Base-by-base conservation (phyloP, 2,113 vertebrate species). In the Embiotoca jacksoni region DNA sequence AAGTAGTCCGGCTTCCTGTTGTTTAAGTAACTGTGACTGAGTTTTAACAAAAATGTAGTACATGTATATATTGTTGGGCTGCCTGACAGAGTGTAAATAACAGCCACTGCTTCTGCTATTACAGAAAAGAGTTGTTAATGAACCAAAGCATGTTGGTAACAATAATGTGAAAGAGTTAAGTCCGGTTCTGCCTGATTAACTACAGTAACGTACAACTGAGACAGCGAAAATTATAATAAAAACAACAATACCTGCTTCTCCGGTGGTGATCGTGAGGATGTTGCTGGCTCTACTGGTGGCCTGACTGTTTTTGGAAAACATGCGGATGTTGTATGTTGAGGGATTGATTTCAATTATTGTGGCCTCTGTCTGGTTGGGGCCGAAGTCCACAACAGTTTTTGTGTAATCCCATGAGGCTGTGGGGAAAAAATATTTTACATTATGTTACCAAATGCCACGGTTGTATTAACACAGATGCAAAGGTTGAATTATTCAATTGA, bases 321-420 rank as follows among this genome's bases (percentile, higher is more conserved):
- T 90, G 50, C 92, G 90, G 39, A 93, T 64, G 71, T 88, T 87
- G 85, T 92, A 93, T 2, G 85, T 90, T 2, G 82, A 87, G 10
- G 87, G 89, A 52, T 79, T 85, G 4, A 85, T 87, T 72, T 93
- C 92, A 10, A 93, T 85, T 13, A 93, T 73, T 3, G 90, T 92
- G 64, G 85, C 81, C n/a, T 90, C 84, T 13, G 75, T 91, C 83
- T 84, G 67, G 49, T 78, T 68, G 1, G 89, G 55, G 14, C 84
- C 57, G 30, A 89, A 91, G 77, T 88, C 86, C 10, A 91, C 76
- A 16, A 87, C 54, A 3, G 37, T 83, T 46, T 80, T 84, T 49
- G 59, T 87, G 54, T 79, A 57, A 73, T 91, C 91, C 92, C 92
- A 93, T 0, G 88, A 89, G 37, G 82, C 92, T 93, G 71, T 10